phyloP scores from a whole-genome alignment of 1,140 invertebrate genomes.

The Drosophila yakuba region DNA sequence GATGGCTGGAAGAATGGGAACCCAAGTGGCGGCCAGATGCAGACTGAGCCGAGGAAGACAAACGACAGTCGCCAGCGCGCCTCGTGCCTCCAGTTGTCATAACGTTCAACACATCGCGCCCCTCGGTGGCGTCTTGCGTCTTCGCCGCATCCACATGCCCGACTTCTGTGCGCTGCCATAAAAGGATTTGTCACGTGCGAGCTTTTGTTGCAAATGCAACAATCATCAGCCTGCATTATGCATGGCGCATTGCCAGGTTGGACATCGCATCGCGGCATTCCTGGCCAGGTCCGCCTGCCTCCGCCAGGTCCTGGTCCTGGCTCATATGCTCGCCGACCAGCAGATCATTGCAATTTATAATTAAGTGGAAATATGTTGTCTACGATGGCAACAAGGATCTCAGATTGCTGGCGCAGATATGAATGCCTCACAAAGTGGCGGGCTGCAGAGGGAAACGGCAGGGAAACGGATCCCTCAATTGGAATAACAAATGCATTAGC shows the following conservation, averaged over 20 bases:
- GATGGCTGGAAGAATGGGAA: slow-evolving; percentile 17
- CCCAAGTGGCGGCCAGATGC: slow-evolving; percentile 44
- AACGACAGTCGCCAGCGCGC: slow-evolving; percentile 55
- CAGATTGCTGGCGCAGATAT: slow-evolving; percentile 54
- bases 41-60: slow-evolving; percentile 23
- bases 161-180: slow-evolving; percentile 71
- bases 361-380: slow-evolving; percentile 77
- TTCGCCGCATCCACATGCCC: not conserved
- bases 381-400: slow-evolving; percentile 51
- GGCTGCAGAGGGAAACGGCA: not conserved
- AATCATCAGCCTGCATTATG: slow-evolving; percentile 82
- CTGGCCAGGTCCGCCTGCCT: slow-evolving; percentile 13
- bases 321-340: slow-evolving; percentile 20
- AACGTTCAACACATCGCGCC: slow-evolving; percentile 77
- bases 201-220: slow-evolving; percentile 83
- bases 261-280: slow-evolving; percentile 61
- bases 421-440: slow-evolving; percentile 16
- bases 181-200: slow-evolving; percentile 85
- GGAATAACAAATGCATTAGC: slow-evolving; percentile 51
- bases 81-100: slow-evolving; percentile 80
- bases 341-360: slow-evolving; percentile 80
- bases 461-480: slow-evolving; percentile 17
- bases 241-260: slow-evolving; percentile 59
- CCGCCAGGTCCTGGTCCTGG: slow-evolving; percentile 1
- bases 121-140: slow-evolving; percentile 43